These are phyloP conservation scores for Sycophila sp. DNA, from an alignment of 1,140 invertebrate genomes.

Conservation along the genomic window DNA sequence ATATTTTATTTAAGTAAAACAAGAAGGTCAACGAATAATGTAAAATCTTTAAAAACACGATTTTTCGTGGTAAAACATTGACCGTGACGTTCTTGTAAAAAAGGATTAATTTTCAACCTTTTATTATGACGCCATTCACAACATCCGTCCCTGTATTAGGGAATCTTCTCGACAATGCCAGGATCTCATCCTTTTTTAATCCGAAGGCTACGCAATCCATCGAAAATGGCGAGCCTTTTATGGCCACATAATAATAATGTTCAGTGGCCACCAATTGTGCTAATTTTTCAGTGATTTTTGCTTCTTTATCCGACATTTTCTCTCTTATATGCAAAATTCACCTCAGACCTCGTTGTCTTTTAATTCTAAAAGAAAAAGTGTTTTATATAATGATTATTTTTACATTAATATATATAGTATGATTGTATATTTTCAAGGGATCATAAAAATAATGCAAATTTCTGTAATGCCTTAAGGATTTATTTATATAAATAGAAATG, in stretches of 20 bases:
- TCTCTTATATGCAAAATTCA: conserved; percentile 33
- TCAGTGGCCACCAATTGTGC: conserved; percentile 48
- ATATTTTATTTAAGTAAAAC: neutral
- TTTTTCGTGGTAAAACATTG: too few species aligned
- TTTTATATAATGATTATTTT: conserved; percentile 1
- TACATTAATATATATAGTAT: neutral
- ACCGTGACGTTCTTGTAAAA: too few species aligned
- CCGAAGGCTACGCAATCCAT: conserved; percentile 79
- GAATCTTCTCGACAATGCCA: conserved; percentile 75
- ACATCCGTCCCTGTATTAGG: conserved; percentile 71
- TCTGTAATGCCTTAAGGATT: neutral
- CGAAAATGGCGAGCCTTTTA: conserved; percentile 81
- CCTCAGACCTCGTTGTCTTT: conserved; percentile 57
- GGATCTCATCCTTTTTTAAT: conserved; percentile 73
- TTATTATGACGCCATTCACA: conserved; percentile 77
- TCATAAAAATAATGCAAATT: too few species aligned
- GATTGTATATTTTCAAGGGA: too few species aligned
- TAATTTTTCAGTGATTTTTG: conserved; percentile 52
- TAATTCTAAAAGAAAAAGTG: conserved; percentile 57
- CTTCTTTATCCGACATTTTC: conserved; percentile 15
- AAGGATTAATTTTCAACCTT: too few species aligned
- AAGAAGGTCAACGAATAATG: too few species aligned
- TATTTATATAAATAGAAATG: conserved; percentile 4
- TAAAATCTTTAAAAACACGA: too few species aligned
- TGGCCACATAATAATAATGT: conserved; percentile 73